Conservation (phyloP, 2,113 vertebrate species). For the Calyptomena viridis region DNA sequence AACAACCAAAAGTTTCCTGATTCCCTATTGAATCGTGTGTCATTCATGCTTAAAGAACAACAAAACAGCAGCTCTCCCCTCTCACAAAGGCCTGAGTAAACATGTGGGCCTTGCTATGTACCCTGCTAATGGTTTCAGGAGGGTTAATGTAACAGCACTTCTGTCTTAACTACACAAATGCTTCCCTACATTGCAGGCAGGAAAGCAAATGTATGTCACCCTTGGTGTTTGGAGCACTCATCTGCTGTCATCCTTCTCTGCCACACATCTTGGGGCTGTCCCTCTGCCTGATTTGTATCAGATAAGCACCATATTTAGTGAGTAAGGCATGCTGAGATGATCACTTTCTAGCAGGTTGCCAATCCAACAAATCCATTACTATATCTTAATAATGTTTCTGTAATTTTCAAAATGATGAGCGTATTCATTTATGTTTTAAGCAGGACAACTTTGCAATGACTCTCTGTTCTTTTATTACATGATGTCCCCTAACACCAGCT, state of each 20-base stretch:
- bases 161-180: constrained; percentile 18
- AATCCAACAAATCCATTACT: neutral
- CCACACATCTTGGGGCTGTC: neutral
- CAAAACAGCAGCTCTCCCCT: neutral
- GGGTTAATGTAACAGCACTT: neutral
- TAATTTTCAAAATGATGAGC: neutral
- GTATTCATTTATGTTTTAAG: neutral
- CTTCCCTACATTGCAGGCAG: neutral
- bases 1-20: neutral
- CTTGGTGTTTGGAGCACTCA: neutral
- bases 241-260: constrained; percentile 24
- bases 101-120: neutral
- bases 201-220: neutral
- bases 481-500: neutral
- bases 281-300: neutral
- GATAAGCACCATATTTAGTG: neutral
- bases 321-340: neutral
- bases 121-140: constrained; percentile 14
- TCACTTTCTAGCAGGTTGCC: neutral
- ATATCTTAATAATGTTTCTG: neutral
- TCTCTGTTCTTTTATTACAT: neutral
- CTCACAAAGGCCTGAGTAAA: neutral
- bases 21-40: neutral
- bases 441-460: neutral
- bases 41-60: neutral